Conservation (phyloP, 2,797 vertebrate species). For the Coregonus suidteri region DNA sequence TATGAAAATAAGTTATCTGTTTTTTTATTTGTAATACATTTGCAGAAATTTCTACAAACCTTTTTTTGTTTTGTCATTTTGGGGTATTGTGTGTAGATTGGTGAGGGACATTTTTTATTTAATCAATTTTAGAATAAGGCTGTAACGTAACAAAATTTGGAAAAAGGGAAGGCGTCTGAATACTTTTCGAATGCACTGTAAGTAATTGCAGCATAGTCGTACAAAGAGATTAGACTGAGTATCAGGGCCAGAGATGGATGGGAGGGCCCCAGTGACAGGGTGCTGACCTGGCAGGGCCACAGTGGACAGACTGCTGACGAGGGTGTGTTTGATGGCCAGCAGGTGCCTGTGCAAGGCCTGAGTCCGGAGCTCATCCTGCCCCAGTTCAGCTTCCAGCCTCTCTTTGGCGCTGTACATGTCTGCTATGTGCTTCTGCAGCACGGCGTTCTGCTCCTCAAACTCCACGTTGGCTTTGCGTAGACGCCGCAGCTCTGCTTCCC, state of each 20-base stretch:
- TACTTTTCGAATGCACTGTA: too few relatives aligned
- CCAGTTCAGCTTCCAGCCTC: constrained; percentile 92
- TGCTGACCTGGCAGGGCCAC: constrained; percentile 88
- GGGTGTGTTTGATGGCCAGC: constrained; percentile 88
- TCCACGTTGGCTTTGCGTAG: constrained; percentile 95
- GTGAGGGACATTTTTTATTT: too few relatives aligned
- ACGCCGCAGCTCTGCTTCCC: constrained; percentile 92
- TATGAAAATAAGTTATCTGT: too few relatives aligned
- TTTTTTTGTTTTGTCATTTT: too few relatives aligned
- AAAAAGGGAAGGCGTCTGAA: too few relatives aligned
- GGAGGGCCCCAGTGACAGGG: not conserved
- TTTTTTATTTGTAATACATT: too few relatives aligned
- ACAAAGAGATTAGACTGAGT: not conserved
- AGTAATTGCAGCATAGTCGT: not conserved
- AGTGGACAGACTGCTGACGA: constrained; percentile 88
- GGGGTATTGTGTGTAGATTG: too few relatives aligned
- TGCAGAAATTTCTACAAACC: too few relatives aligned
- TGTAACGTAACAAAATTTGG: too few relatives aligned
- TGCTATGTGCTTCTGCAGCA: constrained; percentile 94
- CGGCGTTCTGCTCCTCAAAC: constrained; percentile 95
- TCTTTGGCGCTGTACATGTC: constrained; percentile 96
- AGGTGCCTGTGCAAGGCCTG: constrained; percentile 91
- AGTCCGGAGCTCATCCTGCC: constrained; percentile 89
- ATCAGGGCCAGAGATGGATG: not conserved
- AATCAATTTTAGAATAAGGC: too few relatives aligned